These are phyloP conservation scores for Hypomecis punctinalis DNA, from an alignment of 2,888 invertebrate genomes.

Conservation along the genomic window DNA sequence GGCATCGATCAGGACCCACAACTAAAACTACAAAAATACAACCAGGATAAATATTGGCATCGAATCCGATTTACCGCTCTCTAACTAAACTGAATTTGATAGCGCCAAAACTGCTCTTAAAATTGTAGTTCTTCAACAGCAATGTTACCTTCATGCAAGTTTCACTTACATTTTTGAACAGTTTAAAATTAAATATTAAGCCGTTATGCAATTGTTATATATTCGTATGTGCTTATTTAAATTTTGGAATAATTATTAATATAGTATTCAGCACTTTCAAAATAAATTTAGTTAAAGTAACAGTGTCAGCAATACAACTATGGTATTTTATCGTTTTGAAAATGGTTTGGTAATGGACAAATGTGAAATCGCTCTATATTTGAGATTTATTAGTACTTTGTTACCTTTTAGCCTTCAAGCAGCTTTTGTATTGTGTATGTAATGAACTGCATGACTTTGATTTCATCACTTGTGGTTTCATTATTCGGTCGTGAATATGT, in stretches of 20 bases:
- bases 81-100: not conserved
- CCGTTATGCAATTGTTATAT: not conserved
- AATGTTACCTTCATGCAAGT: no score
- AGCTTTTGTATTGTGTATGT: no score
- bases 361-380: no score
- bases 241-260: not conserved
- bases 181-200: no score
- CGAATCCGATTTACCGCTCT: slow-evolving; percentile 1
- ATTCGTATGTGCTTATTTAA: not conserved
- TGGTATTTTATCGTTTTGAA: slow-evolving; percentile 4
- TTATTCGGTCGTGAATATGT: no score
- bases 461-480: no score
- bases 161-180: no score
- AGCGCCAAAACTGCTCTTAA: not conserved
- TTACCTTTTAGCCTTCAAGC: no score
- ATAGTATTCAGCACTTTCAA: not conserved
- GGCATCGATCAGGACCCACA: slow-evolving; percentile 8
- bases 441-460: no score
- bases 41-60: slow-evolving; percentile 1
- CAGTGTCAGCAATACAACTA: not conserved
- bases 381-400: no score
- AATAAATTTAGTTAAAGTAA: slow-evolving; percentile 4
- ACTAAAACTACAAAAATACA: slow-evolving; percentile 29
- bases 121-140: no score
- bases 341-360: not conserved